Evolutionary conservation across 2,888 invertebrate species (phyloP).

Genomic region (Thera obeliscata): DNA sequence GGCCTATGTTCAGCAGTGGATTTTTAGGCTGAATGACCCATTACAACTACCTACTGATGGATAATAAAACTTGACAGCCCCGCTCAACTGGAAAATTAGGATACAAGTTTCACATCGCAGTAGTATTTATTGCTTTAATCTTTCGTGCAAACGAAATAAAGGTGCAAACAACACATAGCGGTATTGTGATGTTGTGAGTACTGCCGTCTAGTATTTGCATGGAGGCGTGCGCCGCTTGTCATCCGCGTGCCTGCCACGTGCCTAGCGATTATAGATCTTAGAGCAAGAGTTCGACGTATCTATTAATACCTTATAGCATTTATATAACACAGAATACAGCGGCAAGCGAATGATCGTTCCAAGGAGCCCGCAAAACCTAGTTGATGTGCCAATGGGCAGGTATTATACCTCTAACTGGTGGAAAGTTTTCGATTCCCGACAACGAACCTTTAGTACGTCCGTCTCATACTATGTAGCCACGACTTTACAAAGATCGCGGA

Average conservation of each 20-base stretch:
- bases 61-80: not conserved
- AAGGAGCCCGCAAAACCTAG: too few relatives aligned
- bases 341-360: too few relatives aligned
- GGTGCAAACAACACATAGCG: slow-evolving; percentile 19
- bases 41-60: too few relatives aligned
- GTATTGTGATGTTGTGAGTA: slow-evolving; percentile 31
- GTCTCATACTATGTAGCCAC: too few relatives aligned
- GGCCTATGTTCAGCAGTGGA: too few relatives aligned
- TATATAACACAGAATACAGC: not conserved
- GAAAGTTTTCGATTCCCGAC: too few relatives aligned
- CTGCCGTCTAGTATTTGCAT: slow-evolving; percentile 39
- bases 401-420: too few relatives aligned
- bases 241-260: slow-evolving; percentile 42
- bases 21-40: too few relatives aligned
- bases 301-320: not conserved
- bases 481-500: too few relatives aligned
- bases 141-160: slow-evolving; percentile 28
- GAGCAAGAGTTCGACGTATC: slow-evolving; percentile 1
- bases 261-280: slow-evolving; percentile 9
- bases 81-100: slow-evolving; percentile 27
- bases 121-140: slow-evolving; percentile 18
- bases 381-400: too few relatives aligned
- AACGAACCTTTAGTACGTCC: too few relatives aligned
- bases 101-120: slow-evolving; percentile 37
- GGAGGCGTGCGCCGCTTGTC: slow-evolving; percentile 35